Percentiles rank a stretch among this genome's conserved stretches.
Conservation (phyloP, 2,797 vertebrate species). For the Falco naumanni region DNA sequence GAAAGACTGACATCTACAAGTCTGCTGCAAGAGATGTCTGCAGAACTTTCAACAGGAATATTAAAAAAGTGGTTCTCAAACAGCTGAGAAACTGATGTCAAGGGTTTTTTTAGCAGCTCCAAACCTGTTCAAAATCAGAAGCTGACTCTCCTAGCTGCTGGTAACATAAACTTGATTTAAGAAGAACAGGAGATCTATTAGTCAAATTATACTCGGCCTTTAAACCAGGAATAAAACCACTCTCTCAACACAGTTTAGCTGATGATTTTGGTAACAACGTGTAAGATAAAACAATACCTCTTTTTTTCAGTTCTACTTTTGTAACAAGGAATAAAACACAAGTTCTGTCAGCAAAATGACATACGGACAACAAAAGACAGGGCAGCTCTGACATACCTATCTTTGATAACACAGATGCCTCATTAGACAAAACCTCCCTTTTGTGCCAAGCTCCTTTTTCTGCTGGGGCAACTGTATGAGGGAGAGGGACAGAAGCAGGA, state of each 20-base stretch:
- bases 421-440: not conserved
- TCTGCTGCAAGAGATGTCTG: not conserved
- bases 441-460: not conserved
- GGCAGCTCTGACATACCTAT: not conserved
- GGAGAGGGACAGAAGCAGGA: not conserved
- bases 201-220: not conserved
- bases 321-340: not conserved
- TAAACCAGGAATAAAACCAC: not conserved
- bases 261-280: not conserved
- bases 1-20: not conserved
- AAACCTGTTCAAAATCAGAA: not conserved
- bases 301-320: not conserved
- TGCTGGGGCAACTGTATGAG: not conserved
- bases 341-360: not conserved
- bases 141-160: not conserved
- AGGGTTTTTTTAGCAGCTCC: not conserved
- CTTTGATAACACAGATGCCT: not conserved
- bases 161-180: not conserved
- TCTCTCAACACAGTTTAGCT: not conserved
- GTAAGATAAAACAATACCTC: not conserved
- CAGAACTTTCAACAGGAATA: not conserved
- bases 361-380: not conserved
- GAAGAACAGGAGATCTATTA: not conserved
- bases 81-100: constrained; percentile 20
- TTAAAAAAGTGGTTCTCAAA: not conserved